Percentiles rank a stretch among this genome's conserved stretches.
Conservation (phyloP, 2,113 vertebrate genomes). For the Mobula hypostoma region DNA sequence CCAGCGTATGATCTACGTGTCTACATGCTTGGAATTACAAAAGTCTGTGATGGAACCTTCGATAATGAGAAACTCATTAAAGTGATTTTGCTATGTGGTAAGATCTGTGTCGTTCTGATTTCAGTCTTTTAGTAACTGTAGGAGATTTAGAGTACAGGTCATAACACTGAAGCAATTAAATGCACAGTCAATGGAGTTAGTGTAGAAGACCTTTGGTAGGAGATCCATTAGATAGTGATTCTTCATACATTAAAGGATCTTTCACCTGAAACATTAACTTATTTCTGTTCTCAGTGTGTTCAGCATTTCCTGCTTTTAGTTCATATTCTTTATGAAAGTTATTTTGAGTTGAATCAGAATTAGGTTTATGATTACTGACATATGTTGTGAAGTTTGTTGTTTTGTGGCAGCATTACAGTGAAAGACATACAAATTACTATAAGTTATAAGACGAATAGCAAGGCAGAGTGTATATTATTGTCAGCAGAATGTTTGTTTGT, state of each 20-base stretch:
- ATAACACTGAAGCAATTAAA: neutral
- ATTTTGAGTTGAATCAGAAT: neutral
- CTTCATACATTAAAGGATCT: too few relatives aligned
- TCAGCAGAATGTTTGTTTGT: neutral
- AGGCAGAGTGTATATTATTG: neutral
- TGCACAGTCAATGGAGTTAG: neutral
- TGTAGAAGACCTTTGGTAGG: neutral
- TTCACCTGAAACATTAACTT: too few relatives aligned
- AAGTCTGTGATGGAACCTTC: neutral
- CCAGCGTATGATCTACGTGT: neutral
- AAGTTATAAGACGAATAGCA: too few relatives aligned
- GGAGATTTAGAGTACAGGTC: neutral
- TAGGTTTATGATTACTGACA: too few relatives aligned
- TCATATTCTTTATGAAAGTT: neutral
- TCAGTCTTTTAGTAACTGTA: neutral
- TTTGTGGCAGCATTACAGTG: too few relatives aligned
- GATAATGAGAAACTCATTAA: neutral
- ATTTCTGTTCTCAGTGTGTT: too few relatives aligned
- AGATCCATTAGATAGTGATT: too few relatives aligned
- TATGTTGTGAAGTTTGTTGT: too few relatives aligned
- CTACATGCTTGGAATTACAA: neutral
- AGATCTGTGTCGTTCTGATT: neutral
- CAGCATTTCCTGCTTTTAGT: too few relatives aligned
- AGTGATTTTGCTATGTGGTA: neutral
- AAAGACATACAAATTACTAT: too few relatives aligned